phyloP scores from a whole-genome alignment of 2,797 vertebrate species.

The Apogon hyalosoma region DNA sequence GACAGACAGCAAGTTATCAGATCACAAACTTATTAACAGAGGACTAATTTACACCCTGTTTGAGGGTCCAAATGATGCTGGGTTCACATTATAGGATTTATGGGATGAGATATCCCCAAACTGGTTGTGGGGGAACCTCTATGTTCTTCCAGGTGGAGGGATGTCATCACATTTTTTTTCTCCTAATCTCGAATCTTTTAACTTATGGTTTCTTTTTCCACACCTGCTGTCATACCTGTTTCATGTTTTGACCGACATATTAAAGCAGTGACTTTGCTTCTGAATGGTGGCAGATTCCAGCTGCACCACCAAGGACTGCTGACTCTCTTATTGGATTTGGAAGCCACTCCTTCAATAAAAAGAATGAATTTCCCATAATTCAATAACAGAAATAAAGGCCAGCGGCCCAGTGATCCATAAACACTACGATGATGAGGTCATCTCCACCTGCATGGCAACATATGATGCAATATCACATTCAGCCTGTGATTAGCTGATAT shows the following conservation, averaged over 20 bases:
- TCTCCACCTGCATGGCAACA: slow-evolving; percentile 24
- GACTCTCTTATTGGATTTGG: slow-evolving; percentile 75
- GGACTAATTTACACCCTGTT: no score
- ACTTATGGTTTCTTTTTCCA: neutral
- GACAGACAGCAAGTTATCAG: no score
- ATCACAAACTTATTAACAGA: no score
- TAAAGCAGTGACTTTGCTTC: slow-evolving; percentile 44
- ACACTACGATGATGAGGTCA: slow-evolving; percentile 83
- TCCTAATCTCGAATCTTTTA: neutral
- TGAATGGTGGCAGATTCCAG: slow-evolving; percentile 15
- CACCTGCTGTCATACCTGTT: neutral
- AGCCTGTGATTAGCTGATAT: slow-evolving; percentile 6
- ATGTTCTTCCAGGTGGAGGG: no score
- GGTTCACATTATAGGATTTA: no score
- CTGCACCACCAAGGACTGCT: slow-evolving; percentile 52
- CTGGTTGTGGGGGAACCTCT: no score
- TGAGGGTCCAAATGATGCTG: no score
- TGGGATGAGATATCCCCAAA: no score
- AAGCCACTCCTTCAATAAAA: slow-evolving; percentile 76
- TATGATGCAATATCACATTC: slow-evolving; percentile 33
- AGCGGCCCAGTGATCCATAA: slow-evolving; percentile 77
- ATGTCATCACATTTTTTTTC: no score
- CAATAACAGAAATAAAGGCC: slow-evolving; percentile 75
- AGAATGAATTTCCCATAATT: slow-evolving; percentile 79
- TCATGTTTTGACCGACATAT: neutral